Evolutionary conservation across 2,888 invertebrate genomes (phyloP), one percentile per base, ranked within the genome.

Genomic region (Chironomus riparius): DNA sequence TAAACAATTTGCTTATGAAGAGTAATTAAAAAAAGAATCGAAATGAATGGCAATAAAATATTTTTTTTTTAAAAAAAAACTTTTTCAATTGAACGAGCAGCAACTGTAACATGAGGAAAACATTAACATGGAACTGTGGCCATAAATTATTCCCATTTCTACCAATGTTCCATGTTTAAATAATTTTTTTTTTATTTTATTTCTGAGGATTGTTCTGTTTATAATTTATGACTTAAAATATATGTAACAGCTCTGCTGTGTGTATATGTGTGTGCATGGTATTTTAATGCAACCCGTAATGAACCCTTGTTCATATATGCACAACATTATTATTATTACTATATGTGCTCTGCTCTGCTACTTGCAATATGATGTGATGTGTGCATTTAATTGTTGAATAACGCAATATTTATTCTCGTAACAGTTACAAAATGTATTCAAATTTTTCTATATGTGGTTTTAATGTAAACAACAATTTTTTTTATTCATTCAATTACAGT

Each of bases 131-230:
- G 15, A 61, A 62, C 62, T 38, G 15, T 21, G 62, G 18, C 18
- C 61, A 72, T 72, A 72, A 72, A 72, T 72, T 72, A 61, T 62
- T 47, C n/a, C 15, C 68, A 15, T 47, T 38, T 68, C 38, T 68
- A 28, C 28, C 21, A 21, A 24, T 48, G 56, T 56, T 56, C 50
- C 38, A 21, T 70, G 70, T 70, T 70, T 47, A 70, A 22, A 21
- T 22, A 12, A 21, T 65, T 65, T 18, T 70, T n/a, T 48, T 22
- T 70, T n/a, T 48, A 12, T 48, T 15, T 56, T 70, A 15, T 70
- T 70, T 70, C 70, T 47, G 28, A 38, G 68, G 68, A 38, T 47
- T 69, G 18, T 28, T 50, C 71, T 50, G 71, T 50, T 71, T 71
- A 28, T 71, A 71, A 71, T 71, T 71, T 71, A 71, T 47, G 47